phyloP scores from a whole-genome alignment of 2,888 invertebrate species.

The Clusia tigrina region DNA sequence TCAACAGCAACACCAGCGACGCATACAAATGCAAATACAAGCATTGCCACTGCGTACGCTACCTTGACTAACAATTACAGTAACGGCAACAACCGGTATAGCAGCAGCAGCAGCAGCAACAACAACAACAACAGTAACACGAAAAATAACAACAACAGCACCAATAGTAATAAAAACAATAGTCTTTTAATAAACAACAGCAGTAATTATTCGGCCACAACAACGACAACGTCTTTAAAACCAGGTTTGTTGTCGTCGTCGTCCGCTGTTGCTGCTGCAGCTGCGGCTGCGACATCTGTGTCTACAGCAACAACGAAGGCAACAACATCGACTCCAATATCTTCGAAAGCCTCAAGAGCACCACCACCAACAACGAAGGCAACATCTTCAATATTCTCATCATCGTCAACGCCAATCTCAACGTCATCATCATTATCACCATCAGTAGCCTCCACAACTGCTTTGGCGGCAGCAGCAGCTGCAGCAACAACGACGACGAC shows the following conservation, averaged over 20 bases:
- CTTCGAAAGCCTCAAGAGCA: background rate
- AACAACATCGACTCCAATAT: constrained; percentile 14
- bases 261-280: constrained; percentile 33
- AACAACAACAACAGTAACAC: constrained; percentile 36
- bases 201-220: background rate
- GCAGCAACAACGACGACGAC: background rate
- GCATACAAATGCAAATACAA: too few species aligned
- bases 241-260: constrained; percentile 17
- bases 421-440: constrained; percentile 10
- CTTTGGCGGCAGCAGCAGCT: constrained; percentile 4
- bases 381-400: background rate
- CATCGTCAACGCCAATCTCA: background rate
- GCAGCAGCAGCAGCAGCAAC: constrained; percentile 29
- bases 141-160: constrained; percentile 34
- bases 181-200: too few species aligned
- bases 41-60: background rate
- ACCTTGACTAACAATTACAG: constrained; percentile 8
- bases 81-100: too few species aligned
- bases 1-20: constrained; percentile 28
- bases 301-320: constrained; percentile 34
- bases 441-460: constrained; percentile 15
- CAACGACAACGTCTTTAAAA: background rate
- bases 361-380: background rate
- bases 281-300: constrained; percentile 22
- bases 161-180: constrained; percentile 29